phyloP scores from a whole-genome alignment of 2,888 invertebrate species.

The Drosophila subsilvestris region DNA sequence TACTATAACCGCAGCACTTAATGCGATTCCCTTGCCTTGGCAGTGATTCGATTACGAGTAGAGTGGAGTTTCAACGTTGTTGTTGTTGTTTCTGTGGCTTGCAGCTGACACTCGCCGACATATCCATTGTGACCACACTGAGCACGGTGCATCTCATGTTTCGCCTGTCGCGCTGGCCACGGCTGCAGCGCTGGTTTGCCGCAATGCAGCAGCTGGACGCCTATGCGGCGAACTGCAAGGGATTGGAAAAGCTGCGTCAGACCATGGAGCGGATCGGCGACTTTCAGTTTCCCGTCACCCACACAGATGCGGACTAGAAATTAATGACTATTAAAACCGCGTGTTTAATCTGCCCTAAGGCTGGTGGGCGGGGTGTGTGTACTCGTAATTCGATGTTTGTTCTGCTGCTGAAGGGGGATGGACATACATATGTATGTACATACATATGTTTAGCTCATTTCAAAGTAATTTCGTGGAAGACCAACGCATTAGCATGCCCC shows the following conservation, averaged over 20 bases:
- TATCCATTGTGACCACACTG: conserved; percentile 84
- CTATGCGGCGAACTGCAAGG: conserved; percentile 77
- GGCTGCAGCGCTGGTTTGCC: conserved; percentile 76
- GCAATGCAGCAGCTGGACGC: conserved; percentile 76
- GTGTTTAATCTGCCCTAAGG: not conserved
- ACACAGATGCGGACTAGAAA: not conserved
- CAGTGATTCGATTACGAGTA: conserved; percentile 40
- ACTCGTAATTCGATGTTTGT: conserved; percentile 16
- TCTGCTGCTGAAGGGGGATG: conserved; percentile 2
- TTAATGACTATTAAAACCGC: conserved; percentile 20
- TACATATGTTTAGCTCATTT: conserved; percentile 17
- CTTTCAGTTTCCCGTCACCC: conserved; percentile 73
- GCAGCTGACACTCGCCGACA: conserved; percentile 84
- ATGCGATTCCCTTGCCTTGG: not conserved
- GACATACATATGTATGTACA: not conserved
- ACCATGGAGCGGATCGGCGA: conserved; percentile 73
- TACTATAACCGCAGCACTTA: conserved; percentile 52
- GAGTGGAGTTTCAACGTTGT: conserved; percentile 40
- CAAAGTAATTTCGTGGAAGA: conserved; percentile 29
- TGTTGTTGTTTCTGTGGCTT: conserved; percentile 16
- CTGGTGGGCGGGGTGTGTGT: not conserved
- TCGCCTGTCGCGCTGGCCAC: conserved; percentile 83
- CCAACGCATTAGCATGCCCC: conserved; percentile 34
- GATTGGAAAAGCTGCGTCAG: conserved; percentile 74
- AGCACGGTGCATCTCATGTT: conserved; percentile 84